Conservation (phyloP, 35 echinoderm and acorn worm species). For the Strongylocentrotus purpuratus region DNA sequence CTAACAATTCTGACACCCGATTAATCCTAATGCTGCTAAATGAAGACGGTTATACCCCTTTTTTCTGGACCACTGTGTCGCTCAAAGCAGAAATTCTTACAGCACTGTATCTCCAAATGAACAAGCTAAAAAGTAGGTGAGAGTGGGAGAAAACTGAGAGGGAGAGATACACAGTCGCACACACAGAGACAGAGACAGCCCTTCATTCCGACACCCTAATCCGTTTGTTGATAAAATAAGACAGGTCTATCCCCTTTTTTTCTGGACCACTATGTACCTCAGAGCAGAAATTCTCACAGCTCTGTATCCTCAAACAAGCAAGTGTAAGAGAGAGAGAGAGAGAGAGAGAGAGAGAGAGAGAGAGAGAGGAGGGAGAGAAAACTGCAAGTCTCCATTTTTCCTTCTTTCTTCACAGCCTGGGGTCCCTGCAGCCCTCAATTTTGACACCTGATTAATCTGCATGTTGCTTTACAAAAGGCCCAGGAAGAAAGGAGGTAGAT, state of each 20-base stretch:
- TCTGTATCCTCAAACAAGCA: background rate
- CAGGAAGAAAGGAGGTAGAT: constrained; percentile 19
- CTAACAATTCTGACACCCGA: too few species aligned
- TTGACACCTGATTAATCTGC: constrained; percentile 29
- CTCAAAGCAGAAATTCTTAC: background rate
- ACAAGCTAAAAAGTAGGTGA: background rate
- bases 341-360: too few species aligned
- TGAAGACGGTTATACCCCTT: background rate
- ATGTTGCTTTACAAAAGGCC: background rate
- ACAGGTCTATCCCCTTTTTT: background rate
- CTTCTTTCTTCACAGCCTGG: background rate
- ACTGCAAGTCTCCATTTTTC: background rate
- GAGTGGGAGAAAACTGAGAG: background rate
- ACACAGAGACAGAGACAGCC: background rate
- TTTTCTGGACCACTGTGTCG: background rate
- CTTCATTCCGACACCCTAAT: background rate
- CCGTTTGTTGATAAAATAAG: background rate
- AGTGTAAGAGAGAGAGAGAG: background rate
- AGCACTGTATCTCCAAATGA: background rate
- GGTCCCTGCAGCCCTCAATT: background rate
- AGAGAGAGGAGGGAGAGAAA: too few species aligned
- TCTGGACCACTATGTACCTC: background rate
- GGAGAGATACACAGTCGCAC: too few species aligned
- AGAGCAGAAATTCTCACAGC: background rate
- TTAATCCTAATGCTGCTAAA: background rate